Conservation (phyloP, 2,888 invertebrate species). For the Aproaerema taeniolella region DNA sequence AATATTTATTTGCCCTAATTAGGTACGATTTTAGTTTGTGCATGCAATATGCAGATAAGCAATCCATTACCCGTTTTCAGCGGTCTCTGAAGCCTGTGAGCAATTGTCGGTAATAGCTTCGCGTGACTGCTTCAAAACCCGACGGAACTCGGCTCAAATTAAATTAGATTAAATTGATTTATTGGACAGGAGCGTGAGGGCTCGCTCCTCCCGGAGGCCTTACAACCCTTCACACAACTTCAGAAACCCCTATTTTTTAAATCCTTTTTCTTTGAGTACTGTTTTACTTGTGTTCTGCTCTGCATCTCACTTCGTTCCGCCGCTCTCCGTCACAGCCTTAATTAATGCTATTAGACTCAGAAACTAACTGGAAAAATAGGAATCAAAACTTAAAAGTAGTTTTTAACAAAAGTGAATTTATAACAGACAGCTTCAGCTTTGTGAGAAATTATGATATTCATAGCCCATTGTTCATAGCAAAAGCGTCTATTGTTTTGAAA, state of each 20-base stretch:
- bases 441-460: slow-evolving; percentile 14
- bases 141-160: slow-evolving; percentile 66
- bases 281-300: too few relatives aligned
- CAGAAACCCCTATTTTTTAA: too few relatives aligned
- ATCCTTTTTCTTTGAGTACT: too few relatives aligned
- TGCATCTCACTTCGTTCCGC: slow-evolving; percentile 39
- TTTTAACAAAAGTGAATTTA: slow-evolving; percentile 13
- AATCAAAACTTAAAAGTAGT: slow-evolving; percentile 18
- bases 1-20: too few relatives aligned
- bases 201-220: slow-evolving; percentile 22
- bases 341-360: slow-evolving; percentile 70
- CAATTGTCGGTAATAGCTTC: slow-evolving; percentile 35
- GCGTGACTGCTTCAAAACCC: slow-evolving; percentile 54
- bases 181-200: slow-evolving; percentile 58
- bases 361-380: slow-evolving; percentile 56
- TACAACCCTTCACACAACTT: slow-evolving; percentile 6
- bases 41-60: slow-evolving; percentile 3
- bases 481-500: slow-evolving; percentile 29
- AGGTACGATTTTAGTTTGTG: too few relatives aligned
- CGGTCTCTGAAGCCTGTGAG: slow-evolving; percentile 17
- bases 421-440: slow-evolving; percentile 1
- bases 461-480: slow-evolving; percentile 28
- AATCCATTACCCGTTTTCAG: slow-evolving; percentile 9
- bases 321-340: slow-evolving; percentile 48
- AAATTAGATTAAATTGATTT: slow-evolving; percentile 77